A percentile compares a stretch with the other conserved stretches of the same genome.
Conservation (phyloP, 1,140 invertebrate genomes). For the Brachionus rotundiformis region DNA sequence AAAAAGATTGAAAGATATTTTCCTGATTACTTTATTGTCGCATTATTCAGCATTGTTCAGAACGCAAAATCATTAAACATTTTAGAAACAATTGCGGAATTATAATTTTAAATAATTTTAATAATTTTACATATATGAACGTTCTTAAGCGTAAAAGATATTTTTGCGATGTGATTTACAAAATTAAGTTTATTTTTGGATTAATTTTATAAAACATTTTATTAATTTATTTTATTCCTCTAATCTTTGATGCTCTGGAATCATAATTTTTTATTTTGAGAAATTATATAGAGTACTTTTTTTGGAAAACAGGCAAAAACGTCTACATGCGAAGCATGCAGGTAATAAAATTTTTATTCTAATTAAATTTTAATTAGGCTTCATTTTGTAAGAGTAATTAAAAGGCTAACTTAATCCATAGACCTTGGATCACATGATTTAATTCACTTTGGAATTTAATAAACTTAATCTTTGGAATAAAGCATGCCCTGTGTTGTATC, state of each 20-base stretch:
- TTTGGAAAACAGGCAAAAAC: background rate
- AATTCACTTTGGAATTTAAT: background rate
- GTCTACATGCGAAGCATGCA: background rate
- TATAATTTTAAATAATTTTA: too few species aligned
- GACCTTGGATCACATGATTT: background rate
- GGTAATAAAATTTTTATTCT: too few species aligned
- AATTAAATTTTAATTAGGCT: background rate
- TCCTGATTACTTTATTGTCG: background rate
- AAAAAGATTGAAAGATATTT: too few species aligned
- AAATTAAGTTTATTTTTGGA: background rate
- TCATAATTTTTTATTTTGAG: background rate
- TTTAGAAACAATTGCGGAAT: background rate
- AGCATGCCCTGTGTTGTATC: background rate
- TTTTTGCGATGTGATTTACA: background rate
- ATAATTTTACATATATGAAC: background rate
- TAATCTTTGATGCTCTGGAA: background rate
- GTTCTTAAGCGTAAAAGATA: background rate
- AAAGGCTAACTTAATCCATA: background rate
- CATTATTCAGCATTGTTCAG: background rate
- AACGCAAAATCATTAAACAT: background rate
- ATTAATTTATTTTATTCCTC: too few species aligned
- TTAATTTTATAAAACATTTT: background rate
- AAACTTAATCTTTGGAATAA: background rate
- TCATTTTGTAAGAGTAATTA: background rate
- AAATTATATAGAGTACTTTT: background rate